Evolutionary conservation across 2,113 vertebrate species (phyloP).

Genomic region (Zosterops borbonicus): DNA sequence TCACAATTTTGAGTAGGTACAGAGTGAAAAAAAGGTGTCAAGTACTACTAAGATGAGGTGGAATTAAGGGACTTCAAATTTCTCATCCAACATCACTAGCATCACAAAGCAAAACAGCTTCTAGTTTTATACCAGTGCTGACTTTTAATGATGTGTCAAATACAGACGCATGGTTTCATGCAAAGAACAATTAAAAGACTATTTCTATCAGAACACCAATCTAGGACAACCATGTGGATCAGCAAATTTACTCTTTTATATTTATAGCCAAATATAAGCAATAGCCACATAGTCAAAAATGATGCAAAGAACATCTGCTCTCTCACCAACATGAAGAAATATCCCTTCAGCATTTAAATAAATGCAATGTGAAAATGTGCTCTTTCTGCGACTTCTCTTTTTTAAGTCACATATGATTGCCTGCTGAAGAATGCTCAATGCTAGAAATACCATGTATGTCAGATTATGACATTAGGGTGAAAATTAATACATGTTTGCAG

Average conservation of each 20-base stretch:
- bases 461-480: not conserved
- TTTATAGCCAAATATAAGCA: conserved; percentile 6
- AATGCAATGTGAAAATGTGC: not conserved
- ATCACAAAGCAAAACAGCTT: not conserved
- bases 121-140: not conserved
- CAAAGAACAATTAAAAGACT: conserved; percentile 2
- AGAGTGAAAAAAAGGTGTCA: not conserved
- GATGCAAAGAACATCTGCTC: not conserved
- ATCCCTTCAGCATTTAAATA: not conserved
- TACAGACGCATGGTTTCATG: not conserved
- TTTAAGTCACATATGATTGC: not conserved
- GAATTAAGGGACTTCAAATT: not conserved
- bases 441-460: not conserved
- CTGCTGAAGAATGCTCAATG: not conserved
- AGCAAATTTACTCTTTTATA: not conserved
- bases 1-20: not conserved
- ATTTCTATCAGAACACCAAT: not conserved
- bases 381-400: not conserved
- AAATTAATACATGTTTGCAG: not conserved
- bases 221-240: conserved; percentile 37
- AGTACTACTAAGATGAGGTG: not conserved
- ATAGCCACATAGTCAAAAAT: conserved; percentile 3
- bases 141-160: conserved; percentile 10
- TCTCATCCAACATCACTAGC: not conserved
- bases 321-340: not conserved